These are phyloP conservation scores for Ramazzottius varieornatus DNA, from an alignment of 2,888 invertebrate species.

Conservation along the genomic window DNA sequence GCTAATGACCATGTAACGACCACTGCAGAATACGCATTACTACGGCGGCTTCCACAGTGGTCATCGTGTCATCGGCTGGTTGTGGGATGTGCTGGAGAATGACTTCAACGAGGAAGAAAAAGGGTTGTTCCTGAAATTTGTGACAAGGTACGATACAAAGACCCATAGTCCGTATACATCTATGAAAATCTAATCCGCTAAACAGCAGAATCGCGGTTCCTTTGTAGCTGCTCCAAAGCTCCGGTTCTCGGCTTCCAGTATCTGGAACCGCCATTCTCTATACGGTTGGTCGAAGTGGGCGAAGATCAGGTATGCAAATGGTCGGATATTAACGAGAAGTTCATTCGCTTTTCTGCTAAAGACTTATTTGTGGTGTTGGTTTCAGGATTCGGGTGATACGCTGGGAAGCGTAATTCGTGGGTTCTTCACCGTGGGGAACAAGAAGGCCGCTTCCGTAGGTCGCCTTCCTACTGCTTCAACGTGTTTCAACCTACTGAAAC, in stretches of 20 bases:
- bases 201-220: too few relatives aligned
- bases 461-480: constrained; percentile 94
- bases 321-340: background rate
- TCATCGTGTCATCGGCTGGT: constrained; percentile 86
- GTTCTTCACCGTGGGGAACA: constrained; percentile 83
- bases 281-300: constrained; percentile 92
- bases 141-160: too few relatives aligned
- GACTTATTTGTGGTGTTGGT: constrained; percentile 6
- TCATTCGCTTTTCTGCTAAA: background rate
- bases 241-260: constrained; percentile 84
- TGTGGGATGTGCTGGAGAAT: constrained; percentile 87
- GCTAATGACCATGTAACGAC: background rate
- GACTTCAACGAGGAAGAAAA: constrained; percentile 78
- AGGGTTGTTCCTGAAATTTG: constrained; percentile 59
- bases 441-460: constrained; percentile 51
- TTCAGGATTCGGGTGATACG: constrained; percentile 31
- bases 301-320: constrained; percentile 43
- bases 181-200: too few relatives aligned
- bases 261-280: constrained; percentile 86
- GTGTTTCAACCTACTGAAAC: constrained; percentile 87
- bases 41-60: constrained; percentile 97
- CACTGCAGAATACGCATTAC: constrained; percentile 58
- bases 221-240: constrained; percentile 81
- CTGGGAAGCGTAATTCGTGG: constrained; percentile 81
- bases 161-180: too few relatives aligned